phyloP scores from a whole-genome alignment of 2,888 invertebrate genomes.

The Eumerus sabulonum region DNA sequence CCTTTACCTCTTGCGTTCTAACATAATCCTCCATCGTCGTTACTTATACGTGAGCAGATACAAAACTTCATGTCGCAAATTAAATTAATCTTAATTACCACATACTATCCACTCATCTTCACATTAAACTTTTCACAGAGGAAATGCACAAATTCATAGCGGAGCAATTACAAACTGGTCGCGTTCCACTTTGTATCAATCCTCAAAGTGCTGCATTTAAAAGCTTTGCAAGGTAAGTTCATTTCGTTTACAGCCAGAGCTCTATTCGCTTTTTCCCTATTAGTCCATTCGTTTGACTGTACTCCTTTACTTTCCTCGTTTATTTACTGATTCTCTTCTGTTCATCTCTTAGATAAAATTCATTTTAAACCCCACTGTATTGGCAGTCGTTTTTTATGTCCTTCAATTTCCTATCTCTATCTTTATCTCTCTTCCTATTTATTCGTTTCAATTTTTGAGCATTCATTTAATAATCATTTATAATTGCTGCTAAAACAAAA shows the following conservation, averaged over 20 bases:
- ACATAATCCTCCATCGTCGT: too few species aligned
- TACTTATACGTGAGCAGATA: too few species aligned
- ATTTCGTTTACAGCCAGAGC: not conserved
- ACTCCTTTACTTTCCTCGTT: slow-evolving; percentile 43
- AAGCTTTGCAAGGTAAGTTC: slow-evolving; percentile 99
- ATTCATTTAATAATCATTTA: slow-evolving; percentile 21
- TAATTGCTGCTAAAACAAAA: slow-evolving; percentile 70
- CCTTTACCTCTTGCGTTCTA: too few species aligned
- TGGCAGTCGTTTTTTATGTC: too few species aligned
- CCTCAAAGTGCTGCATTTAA: slow-evolving; percentile 99
- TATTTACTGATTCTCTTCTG: slow-evolving; percentile 4
- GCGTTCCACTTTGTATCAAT: slow-evolving; percentile 99
- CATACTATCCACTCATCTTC: too few species aligned
- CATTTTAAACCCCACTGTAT: too few species aligned
- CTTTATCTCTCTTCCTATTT: slow-evolving; percentile 14
- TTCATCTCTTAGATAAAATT: slow-evolving; percentile 7
- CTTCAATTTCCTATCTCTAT: too few species aligned
- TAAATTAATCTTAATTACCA: too few species aligned
- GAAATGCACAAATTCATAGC: slow-evolving; percentile 99
- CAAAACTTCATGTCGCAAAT: too few species aligned
- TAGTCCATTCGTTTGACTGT: slow-evolving; percentile 32
- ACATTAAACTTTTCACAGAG: slow-evolving; percentile 82
- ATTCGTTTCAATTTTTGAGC: slow-evolving; percentile 6
- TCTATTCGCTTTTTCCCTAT: slow-evolving; percentile 35
- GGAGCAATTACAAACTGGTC: slow-evolving; percentile 95